Conservation (phyloP, 2,888 invertebrate genomes). For the Rhodophaea formosa region DNA sequence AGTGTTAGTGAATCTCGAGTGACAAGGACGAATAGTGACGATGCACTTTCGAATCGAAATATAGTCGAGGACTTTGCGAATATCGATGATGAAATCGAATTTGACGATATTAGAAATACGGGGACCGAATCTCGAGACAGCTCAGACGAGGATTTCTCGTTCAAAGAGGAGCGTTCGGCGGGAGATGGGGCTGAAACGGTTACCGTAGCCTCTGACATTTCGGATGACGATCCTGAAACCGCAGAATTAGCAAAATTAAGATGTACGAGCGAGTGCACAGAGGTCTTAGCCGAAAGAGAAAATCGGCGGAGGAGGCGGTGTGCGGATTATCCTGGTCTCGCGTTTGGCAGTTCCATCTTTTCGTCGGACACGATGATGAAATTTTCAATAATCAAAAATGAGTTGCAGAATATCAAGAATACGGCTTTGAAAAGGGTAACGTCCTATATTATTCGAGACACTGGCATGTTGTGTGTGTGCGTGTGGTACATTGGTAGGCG, state of each 20-base stretch:
- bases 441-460: conserved; percentile 75
- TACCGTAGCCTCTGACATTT: conserved; percentile 54
- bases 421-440: conserved; percentile 97
- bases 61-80: conserved; percentile 59
- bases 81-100: conserved; percentile 66
- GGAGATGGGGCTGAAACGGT: conserved; percentile 72
- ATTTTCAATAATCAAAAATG: conserved; percentile 97
- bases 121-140: conserved; percentile 57
- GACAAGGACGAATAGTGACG: conserved; percentile 80
- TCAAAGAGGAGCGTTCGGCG: conserved; percentile 67
- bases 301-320: conserved; percentile 88
- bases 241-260: conserved; percentile 91
- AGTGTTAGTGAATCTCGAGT: conserved; percentile 81
- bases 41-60: conserved; percentile 78
- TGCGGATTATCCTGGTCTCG: conserved; percentile 95
- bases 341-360: conserved; percentile 95
- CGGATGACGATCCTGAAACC: conserved; percentile 88
- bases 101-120: conserved; percentile 52
- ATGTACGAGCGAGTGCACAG: conserved; percentile 94
- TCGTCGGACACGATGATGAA: conserved; percentile 99
- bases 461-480: conserved; percentile 52
- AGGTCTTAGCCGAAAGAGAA: conserved; percentile 92
- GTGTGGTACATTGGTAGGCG: conserved; percentile 43
- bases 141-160: conserved; percentile 72
- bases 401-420: conserved; percentile 98